Base-by-base conservation (phyloP, 1,140 invertebrate genomes). In the Saxidomus purpurata region DNA sequence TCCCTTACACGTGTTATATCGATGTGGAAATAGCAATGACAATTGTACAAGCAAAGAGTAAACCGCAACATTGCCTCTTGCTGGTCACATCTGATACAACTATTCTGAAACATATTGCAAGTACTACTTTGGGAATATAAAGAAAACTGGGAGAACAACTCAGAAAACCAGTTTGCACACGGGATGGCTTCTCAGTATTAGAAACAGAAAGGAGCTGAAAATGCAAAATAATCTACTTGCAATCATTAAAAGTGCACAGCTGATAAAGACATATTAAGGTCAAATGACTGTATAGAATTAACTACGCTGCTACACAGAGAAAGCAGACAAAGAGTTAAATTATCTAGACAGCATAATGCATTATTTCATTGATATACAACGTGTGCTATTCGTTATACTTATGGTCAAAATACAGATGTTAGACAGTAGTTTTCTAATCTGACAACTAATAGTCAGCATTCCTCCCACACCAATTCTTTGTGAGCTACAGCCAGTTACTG, bases 61-160 rank as follows among this genome's bases (percentile, higher is more conserved):
- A 31, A 34, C 43, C 82, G 3, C 19, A 28, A 4, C 6, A 36
- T 8, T 85, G 82, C 40, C 19, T 85, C 9, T 22, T 71, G n/a
- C 38, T 85, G 28, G 82, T 85, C 1, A 43, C 82, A 43, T 67
- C 82, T 22, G 38, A 74, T 31, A 85, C 82, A 74, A 22, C 9
- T 85, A 69, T 31, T 67, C 67, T 28, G 34, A 13, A 85, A 85
- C 36, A 74, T 85, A 28, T 36, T 85, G 6, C 43, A 52, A 11
- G 67, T 36, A 40, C 25, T 83, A 2, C 36, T 83, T 0, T 17
- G 11, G 22, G 59, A 63, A 17, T 67, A 34, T 67, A 43, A 63
- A 83, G 0, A 28, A 2, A 63, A 67, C 2, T 40, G 43, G 59
- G 55, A 25, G 36, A 40, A 1, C 11, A 40, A 43, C 67, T 83